Conservation (phyloP, 2,797 vertebrate species). For the Lagocephalus sceleratus region DNA sequence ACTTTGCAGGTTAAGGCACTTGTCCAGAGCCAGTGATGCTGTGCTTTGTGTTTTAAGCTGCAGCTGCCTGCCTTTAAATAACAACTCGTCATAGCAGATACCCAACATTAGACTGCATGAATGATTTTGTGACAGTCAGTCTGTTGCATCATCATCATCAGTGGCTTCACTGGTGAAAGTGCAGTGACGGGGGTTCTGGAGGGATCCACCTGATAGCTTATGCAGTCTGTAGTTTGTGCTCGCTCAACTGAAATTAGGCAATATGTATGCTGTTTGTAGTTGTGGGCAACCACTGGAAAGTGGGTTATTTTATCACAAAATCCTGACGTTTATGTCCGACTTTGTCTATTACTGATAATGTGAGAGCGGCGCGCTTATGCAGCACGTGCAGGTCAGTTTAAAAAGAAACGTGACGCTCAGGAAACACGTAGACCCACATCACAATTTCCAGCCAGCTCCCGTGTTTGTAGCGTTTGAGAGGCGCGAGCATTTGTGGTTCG, state of each 20-base stretch:
- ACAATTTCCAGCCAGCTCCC: too few relatives aligned
- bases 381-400: too few relatives aligned
- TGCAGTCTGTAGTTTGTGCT: conserved; percentile 44
- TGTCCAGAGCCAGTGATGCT: too few relatives aligned
- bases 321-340: conserved; percentile 6
- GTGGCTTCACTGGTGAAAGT: conserved; percentile 18
- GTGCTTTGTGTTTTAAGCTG: too few relatives aligned
- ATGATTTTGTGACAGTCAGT: conserved; percentile 20
- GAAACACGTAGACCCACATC: neutral
- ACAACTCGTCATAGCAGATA: conserved; percentile 12
- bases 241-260: conserved; percentile 29
- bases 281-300: conserved; percentile 21
- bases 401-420: neutral
- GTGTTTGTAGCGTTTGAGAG: too few relatives aligned
- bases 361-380: too few relatives aligned
- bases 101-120: conserved; percentile 2
- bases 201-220: conserved; percentile 42
- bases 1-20: too few relatives aligned
- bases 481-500: too few relatives aligned
- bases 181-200: conserved; percentile 29
- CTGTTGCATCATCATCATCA: conserved; percentile 22
- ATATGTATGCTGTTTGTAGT: conserved; percentile 42
- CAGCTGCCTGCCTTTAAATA: too few relatives aligned
- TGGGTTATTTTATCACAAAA: conserved; percentile 17
- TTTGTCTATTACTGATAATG: too few relatives aligned